Base-by-base conservation (phyloP, 2,113 vertebrate genomes). In the Tupaia tana region DNA sequence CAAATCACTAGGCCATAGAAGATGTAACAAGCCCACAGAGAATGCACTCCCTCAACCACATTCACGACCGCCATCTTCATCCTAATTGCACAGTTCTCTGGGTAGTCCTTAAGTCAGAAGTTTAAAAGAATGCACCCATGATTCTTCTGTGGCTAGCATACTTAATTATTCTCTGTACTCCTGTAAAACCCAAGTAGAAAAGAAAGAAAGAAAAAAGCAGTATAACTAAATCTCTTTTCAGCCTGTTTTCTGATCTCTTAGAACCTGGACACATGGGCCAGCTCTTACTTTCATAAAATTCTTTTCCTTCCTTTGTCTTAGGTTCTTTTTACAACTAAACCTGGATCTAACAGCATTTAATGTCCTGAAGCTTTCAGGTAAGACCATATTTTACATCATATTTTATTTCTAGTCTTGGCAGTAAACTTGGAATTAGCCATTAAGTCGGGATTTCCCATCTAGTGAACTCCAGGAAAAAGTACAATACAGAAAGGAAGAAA, bases 391-490 rank as follows among this genome's bases (percentile, higher is more conserved):
- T 97, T 94, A 91, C 18, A 95, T 91, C 78, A 86, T 88, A 95
- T 89, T 97, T 93, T 96, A 95, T 96, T 93, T 94, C 91, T 95
- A 71, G 84, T 93, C 77, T 97, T 97, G 91, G 96, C 95, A 96
- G 52, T 70, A 90, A 94, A 93, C 73, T 84, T 90, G 66, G 86
- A 97, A 93, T 95, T 93, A 96, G 77, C 92, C 82, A 95, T 80
- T 95, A 96, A 94, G 81, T 86, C 58, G 31, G 84, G 86, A 89
- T 96, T 97, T 96, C 86, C 95, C 96, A 94, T 96, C 90, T 94
- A 93, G 89, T 93, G 82, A 95, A 89, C 79, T 95, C 88, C 79
- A 96, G 89, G 78, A 77, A 88, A 89, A 94, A 92, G 71, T 54
- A 95, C 80, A 84, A 78, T 61, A 81, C 83, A 93, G 80, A 95